Conservation (phyloP, 2,888 invertebrate genomes). For the Gymnocheta viridis region DNA sequence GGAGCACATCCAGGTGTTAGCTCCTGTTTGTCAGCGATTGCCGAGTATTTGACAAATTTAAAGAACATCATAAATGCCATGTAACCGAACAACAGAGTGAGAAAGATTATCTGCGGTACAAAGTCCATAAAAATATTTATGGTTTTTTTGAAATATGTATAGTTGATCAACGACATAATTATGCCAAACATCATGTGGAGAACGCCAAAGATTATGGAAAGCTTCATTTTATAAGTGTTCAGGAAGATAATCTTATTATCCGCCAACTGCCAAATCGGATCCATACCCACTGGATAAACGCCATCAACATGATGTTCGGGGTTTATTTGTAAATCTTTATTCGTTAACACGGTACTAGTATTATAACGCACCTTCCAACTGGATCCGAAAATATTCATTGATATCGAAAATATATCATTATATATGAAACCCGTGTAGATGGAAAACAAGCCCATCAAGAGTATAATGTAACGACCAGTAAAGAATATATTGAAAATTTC, state of each 20-base stretch:
- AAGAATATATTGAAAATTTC: constrained; percentile 99
- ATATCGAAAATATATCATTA: constrained; percentile 98
- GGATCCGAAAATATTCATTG: constrained; percentile 96
- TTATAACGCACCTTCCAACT: constrained; percentile 88
- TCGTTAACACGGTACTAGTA: constrained; percentile 79
- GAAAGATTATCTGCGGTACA: constrained; percentile 94
- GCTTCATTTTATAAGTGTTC: constrained; percentile 98
- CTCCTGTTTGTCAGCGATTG: constrained; percentile 81
- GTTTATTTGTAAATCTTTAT: constrained; percentile 84
- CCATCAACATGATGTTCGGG: constrained; percentile 83
- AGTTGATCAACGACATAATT: constrained; percentile 90
- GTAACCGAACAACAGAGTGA: constrained; percentile 93
- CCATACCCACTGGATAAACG: constrained; percentile 92
- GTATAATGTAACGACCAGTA: constrained; percentile 97
- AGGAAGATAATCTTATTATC: constrained; percentile 96
- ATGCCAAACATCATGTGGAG: constrained; percentile 97
- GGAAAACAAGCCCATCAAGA: constrained; percentile 98
- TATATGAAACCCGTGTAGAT: constrained; percentile 99
- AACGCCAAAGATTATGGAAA: constrained; percentile 96
- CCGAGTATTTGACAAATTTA: constrained; percentile 91
- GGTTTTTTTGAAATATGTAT: constrained; percentile 87
- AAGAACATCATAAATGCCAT: constrained; percentile 95
- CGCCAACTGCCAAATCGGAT: constrained; percentile 88
- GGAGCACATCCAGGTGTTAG: constrained; percentile 85
- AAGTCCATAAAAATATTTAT: constrained; percentile 91